Percentiles rank a stretch among this genome's conserved stretches.
Conservation (phyloP, 2,888 invertebrate genomes). For the Heteromyza rotundicornis region DNA sequence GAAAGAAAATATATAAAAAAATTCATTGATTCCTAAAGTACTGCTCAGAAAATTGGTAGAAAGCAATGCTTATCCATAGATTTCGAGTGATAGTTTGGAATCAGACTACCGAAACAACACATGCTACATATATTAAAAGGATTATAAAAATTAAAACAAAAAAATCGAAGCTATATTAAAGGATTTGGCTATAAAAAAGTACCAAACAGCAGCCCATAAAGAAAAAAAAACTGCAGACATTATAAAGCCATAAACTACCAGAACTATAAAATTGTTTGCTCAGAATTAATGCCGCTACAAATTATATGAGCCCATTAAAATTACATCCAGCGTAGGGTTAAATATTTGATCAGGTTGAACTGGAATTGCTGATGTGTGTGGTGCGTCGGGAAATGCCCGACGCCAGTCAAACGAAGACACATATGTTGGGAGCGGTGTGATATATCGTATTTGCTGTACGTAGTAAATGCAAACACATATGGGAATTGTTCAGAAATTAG, state of each 20-base stretch:
- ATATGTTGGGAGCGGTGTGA: no score
- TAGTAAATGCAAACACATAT: no score
- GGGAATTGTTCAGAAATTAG: no score
- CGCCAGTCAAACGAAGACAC: background rate
- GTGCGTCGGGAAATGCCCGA: background rate
- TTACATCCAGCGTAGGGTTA: background rate
- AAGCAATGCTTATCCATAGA: no score
- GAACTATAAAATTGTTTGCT: background rate
- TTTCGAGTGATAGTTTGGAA: no score
- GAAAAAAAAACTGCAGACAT: conserved; percentile 45
- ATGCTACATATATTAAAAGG: background rate
- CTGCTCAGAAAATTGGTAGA: no score
- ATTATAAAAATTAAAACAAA: no score
- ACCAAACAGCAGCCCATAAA: conserved; percentile 16
- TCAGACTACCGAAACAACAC: background rate
- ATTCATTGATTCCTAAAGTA: no score
- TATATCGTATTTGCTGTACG: no score
- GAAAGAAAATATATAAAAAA: no score
- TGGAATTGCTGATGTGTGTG: background rate
- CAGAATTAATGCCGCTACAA: background rate
- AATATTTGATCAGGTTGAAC: conserved; percentile 1
- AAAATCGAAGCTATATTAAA: background rate
- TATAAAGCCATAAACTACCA: conserved; percentile 46
- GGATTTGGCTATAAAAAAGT: background rate
- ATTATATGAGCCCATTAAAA: background rate